Base-by-base conservation (phyloP, 2,797 vertebrate species). In the Cirrhinus mrigala region DNA sequence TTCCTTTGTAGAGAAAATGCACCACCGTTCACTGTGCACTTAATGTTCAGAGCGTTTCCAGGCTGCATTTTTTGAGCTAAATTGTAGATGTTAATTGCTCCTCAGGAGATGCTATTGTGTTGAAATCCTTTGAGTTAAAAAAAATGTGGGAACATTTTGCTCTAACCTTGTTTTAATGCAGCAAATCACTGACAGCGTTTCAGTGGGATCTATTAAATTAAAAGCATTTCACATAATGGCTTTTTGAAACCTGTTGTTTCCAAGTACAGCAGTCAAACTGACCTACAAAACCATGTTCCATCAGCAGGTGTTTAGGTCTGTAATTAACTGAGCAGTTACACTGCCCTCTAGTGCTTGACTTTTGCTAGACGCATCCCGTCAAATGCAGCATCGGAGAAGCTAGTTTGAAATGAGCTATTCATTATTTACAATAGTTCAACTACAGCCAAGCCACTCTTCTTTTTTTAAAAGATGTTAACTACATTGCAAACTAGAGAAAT, bases 301-400 rank as follows among this genome's bases (percentile, higher is more conserved):
- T 48, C 20, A 62, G 27, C 69, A 29, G 52, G 37, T 33, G 69
- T 33, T 60, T 58, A 27, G 64, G 16, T 40, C 48, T 82, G 14
- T 10, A 11, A 40, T 76, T 18, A 52, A 24, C 6, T 27, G n/a
- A 73, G 16, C 37, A 60, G 46, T 60, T 33, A 29, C 52, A 82
- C 80, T 73, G 80, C 54, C 68, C 80, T 73, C 80, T 75, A 75
- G 56, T 76, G 71, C 70, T 83, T 62, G 29, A 6, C 11, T 14
- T 20, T 9, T 2, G 14, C 20, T 56, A 46, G 44, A 48, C 14
- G 6, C 22, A 16, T 27, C 22, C 22, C 24, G 1, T 20, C 71
- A 29, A 75, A 27, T 14, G 50, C 27, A 33, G 48, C 22, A 18
- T 48, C 24, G 69, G 6, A 71, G 22, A 71, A 48, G 69, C 22